Evolutionary conservation across 2,113 vertebrate genomes (phyloP).

Genomic region (Microcebus lehilahytsara): DNA sequence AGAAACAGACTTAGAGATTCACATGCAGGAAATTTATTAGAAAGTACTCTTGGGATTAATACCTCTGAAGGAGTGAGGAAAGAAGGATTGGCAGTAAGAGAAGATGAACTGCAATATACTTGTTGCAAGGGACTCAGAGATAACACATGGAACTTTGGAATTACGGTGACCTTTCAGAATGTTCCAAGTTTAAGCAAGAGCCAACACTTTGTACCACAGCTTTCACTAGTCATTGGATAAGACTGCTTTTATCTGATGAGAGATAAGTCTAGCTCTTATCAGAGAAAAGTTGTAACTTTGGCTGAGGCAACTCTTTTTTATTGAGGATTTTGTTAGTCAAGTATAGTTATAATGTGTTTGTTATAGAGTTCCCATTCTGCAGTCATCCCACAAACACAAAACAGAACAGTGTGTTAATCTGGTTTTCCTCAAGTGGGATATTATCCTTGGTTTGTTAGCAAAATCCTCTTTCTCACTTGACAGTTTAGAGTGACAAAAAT

Average conservation of each 20-base stretch:
- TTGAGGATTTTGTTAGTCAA: conserved; percentile 70
- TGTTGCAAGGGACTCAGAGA: background rate
- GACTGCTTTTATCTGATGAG: background rate
- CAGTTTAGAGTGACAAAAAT: accelerated
- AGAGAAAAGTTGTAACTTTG: background rate
- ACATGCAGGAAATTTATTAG: background rate
- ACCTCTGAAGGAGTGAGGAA: background rate
- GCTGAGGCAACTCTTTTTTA: background rate
- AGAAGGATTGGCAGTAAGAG: background rate
- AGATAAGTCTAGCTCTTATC: background rate
- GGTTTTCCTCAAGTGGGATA: background rate
- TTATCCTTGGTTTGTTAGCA: accelerated
- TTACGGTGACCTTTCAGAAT: background rate
- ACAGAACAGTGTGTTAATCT: conserved; percentile 77
- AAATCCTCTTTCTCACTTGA: background rate
- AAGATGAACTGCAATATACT: background rate
- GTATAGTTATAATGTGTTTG: conserved; percentile 85
- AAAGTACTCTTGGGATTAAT: background rate
- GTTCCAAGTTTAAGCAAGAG: background rate
- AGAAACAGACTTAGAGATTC: background rate
- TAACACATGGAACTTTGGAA: background rate
- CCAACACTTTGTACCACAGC: background rate
- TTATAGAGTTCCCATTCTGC: conserved; percentile 84
- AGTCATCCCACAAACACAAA: conserved; percentile 92
- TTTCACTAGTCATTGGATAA: background rate